phyloP scores from a whole-genome alignment of 1,140 invertebrate species.

The Hylyphantes graminicola region DNA sequence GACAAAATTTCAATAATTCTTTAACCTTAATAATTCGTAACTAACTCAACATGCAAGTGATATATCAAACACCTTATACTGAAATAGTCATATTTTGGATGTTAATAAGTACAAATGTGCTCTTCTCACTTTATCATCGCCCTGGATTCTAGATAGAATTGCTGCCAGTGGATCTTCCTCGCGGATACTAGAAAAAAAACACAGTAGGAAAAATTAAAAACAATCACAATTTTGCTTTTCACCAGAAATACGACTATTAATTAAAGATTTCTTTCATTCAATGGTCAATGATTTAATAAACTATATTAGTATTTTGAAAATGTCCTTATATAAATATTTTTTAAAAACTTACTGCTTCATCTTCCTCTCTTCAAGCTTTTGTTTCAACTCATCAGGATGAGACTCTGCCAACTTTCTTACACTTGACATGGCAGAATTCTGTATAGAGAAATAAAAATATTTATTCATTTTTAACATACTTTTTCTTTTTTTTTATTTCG shows the following conservation, averaged over 20 bases:
- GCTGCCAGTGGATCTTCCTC: constrained; percentile 68
- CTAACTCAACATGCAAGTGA: no score
- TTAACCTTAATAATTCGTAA: no score
- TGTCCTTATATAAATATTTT: no score
- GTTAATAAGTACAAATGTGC: background rate
- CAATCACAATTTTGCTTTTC: background rate
- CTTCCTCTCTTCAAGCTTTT: constrained; percentile 71
- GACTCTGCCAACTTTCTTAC: constrained; percentile 67
- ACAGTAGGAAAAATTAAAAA: background rate
- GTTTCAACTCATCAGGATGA: constrained; percentile 65
- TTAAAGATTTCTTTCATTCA: no score
- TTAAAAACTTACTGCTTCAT: constrained; percentile 68
- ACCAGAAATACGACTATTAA: background rate
- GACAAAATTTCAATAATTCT: no score
- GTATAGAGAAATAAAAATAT: background rate
- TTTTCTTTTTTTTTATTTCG: no score
- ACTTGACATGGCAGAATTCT: constrained; percentile 13
- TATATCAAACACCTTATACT: no score
- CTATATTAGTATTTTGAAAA: no score
- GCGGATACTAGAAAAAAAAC: constrained; percentile 63
- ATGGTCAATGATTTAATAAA: no score
- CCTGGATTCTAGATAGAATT: constrained; percentile 66
- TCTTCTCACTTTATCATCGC: constrained; percentile 64
- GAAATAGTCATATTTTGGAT: background rate
- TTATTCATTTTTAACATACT: no score